A percentile compares a stretch with the other conserved stretches of the same genome.
These are phyloP conservation scores for Pelecanoides urinatrix DNA, from an alignment of 2,113 vertebrate species.

Conservation along the genomic window DNA sequence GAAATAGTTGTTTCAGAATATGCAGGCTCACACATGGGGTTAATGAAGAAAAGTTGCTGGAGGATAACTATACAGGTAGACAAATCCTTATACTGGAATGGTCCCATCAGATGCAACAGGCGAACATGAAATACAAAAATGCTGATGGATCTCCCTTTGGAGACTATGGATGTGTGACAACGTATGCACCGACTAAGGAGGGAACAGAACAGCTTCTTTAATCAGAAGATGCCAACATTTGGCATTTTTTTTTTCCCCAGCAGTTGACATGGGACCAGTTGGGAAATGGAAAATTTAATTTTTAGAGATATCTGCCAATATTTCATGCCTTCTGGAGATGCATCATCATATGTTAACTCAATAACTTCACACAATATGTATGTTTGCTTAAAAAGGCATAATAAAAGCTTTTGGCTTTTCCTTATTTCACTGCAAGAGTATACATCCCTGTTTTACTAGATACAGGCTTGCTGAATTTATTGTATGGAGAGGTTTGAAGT, in stretches of 20 bases:
- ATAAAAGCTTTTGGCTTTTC: constrained; percentile 62
- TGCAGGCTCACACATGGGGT: neutral
- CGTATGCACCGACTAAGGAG: neutral
- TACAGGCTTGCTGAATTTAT: neutral
- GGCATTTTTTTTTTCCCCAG: neutral
- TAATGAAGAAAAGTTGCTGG: neutral
- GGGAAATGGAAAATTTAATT: neutral
- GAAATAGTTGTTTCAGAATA: neutral
- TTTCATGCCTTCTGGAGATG: constrained; percentile 3
- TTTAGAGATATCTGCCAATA: neutral
- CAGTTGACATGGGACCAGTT: neutral
- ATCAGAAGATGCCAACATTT: neutral
- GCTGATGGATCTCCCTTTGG: neutral
- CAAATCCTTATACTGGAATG: neutral
- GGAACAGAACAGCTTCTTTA: neutral
- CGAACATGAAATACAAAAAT: neutral
- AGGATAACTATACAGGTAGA: neutral
- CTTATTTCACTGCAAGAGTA: neutral
- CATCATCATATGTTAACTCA: constrained; percentile 6
- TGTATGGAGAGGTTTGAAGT: neutral
- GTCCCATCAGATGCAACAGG: neutral
- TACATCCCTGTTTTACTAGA: neutral
- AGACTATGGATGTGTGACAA: neutral
- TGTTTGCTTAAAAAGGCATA: constrained; percentile 60
- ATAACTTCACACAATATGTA: constrained; percentile 42